Conservation (phyloP, 2,797 vertebrate species). For the Agapornis canus region DNA sequence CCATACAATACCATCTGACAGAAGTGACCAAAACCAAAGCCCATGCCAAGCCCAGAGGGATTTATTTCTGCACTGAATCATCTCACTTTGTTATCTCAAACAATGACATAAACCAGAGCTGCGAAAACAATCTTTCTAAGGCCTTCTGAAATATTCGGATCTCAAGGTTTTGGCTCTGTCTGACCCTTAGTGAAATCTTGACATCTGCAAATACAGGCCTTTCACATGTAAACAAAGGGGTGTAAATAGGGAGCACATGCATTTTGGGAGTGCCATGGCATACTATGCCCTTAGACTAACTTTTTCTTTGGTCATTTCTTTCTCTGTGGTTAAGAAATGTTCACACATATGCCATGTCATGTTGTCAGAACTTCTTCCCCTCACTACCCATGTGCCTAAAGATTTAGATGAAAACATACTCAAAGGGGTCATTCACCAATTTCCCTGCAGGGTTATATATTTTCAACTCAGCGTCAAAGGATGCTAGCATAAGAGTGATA, state of each 20-base stretch:
- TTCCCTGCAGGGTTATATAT: conserved; percentile 24
- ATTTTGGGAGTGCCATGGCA: conserved; percentile 50
- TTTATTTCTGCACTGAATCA: conserved; percentile 36
- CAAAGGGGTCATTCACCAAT: conserved; percentile 35
- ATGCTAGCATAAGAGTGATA: neutral
- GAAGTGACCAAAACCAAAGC: neutral
- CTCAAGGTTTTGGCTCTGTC: neutral
- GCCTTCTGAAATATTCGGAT: conserved; percentile 34
- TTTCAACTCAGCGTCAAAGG: neutral
- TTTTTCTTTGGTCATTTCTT: neutral
- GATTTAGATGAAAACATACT: conserved; percentile 20
- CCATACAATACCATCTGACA: conserved; percentile 14
- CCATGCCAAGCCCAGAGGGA: neutral
- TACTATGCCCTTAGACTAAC: neutral
- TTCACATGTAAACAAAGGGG: conserved; percentile 57
- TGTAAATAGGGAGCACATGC: neutral
- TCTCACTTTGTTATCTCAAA: conserved; percentile 21
- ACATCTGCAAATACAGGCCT: conserved; percentile 42
- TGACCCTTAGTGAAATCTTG: conserved; percentile 43
- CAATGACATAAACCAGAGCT: conserved; percentile 13
- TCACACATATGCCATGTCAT: conserved; percentile 2
- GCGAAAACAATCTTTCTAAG: conserved; percentile 11
- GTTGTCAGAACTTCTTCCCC: neutral
- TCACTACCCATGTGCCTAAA: neutral
- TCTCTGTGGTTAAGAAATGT: conserved; percentile 10